Percentiles rank a stretch among this genome's conserved stretches.
Evolutionary conservation across 2,888 invertebrate species (phyloP).

Genomic region (Hybos culiciformis): DNA sequence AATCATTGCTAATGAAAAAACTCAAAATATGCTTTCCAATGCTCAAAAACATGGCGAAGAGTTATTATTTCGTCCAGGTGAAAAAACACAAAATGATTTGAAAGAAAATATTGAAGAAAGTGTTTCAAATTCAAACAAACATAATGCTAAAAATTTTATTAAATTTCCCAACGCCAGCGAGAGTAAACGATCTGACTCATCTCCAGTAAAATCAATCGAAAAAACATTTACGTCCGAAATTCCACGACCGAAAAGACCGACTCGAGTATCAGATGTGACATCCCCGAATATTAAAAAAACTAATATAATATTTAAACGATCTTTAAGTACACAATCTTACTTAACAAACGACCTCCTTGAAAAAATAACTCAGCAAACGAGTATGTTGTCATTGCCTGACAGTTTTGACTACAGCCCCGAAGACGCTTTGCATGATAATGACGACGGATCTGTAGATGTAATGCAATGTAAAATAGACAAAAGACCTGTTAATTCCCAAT

Average conservation of each 20-base stretch:
- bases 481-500: constrained; percentile 7
- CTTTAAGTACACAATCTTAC: constrained; percentile 14
- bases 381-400: constrained; percentile 6
- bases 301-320: constrained; percentile 11
- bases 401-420: constrained; percentile 10
- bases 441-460: constrained; percentile 14
- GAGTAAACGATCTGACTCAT: too few relatives aligned
- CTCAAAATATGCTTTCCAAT: too few relatives aligned
- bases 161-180: too few relatives aligned
- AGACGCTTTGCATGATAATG: constrained; percentile 3
- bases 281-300: constrained; percentile 7
- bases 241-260: background rate
- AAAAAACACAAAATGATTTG: too few relatives aligned
- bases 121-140: too few relatives aligned
- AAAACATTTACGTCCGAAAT: background rate
- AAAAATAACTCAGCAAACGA: constrained; percentile 13
- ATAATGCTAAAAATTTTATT: too few relatives aligned
- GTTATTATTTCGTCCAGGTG: too few relatives aligned
- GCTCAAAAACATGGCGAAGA: too few relatives aligned
- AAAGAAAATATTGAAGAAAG: too few relatives aligned
- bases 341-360: constrained; percentile 13
- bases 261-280: constrained; percentile 3
- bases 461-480: constrained; percentile 14
- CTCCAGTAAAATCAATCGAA: background rate
- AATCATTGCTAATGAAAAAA: too few relatives aligned